phyloP scores from a whole-genome alignment of 2,113 vertebrate genomes.

The Rhinoptilus africanus region DNA sequence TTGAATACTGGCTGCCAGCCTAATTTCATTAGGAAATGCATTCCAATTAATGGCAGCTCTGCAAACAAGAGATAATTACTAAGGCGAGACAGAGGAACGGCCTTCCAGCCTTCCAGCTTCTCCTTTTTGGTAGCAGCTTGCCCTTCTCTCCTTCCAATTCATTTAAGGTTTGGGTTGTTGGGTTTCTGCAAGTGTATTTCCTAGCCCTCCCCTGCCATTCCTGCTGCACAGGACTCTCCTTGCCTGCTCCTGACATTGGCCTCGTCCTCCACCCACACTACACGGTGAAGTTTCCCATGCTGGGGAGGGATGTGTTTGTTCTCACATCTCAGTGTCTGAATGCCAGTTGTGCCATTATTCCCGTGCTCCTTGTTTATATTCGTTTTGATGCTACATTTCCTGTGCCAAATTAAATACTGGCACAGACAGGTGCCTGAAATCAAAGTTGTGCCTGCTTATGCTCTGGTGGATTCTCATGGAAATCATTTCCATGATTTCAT shows the following conservation, averaged over 20 bases:
- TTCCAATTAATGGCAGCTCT: constrained; percentile 67
- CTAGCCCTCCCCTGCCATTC: neutral
- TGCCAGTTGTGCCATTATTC: constrained; percentile 41
- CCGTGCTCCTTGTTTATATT: constrained; percentile 19
- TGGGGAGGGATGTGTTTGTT: neutral
- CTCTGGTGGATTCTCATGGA: neutral
- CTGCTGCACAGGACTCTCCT: neutral
- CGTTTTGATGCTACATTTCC: constrained; percentile 18
- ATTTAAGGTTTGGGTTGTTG: neutral
- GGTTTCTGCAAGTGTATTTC: neutral
- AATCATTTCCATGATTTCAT: constrained; percentile 55
- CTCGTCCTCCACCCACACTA: neutral
- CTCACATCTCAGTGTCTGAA: neutral
- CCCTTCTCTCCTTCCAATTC: neutral
- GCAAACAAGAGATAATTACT: constrained; percentile 66
- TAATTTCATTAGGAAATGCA: constrained; percentile 69
- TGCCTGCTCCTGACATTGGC: neutral
- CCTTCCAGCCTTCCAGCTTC: constrained; percentile 8
- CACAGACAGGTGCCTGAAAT: constrained; percentile 53
- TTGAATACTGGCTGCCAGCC: constrained; percentile 65
- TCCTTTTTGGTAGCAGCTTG: neutral
- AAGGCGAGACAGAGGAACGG: constrained; percentile 44
- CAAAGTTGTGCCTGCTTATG: constrained; percentile 44
- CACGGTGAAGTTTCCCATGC: neutral
- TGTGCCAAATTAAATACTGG: constrained; percentile 59